Base-by-base conservation (phyloP, 1,140 invertebrate species). In the Amyelois transitella region DNA sequence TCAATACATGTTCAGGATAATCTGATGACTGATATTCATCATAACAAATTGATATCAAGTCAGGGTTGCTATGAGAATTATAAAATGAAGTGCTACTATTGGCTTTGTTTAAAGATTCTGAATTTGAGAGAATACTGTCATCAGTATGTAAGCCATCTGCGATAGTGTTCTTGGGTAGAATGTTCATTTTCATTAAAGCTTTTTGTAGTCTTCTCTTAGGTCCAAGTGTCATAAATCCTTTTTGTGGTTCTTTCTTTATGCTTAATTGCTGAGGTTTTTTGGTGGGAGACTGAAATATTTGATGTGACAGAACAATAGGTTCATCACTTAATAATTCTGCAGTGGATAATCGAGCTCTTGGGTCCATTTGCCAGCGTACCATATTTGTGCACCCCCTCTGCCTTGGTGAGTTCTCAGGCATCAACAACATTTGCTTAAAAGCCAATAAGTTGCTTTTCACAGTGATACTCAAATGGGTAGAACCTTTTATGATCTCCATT, bases 1-100 rank as follows among this genome's bases (percentile, higher is more conserved):
- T 99, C 0, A 99, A 90, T 25, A 99, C 98, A 89, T 99, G 97
- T 80, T 99, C 98, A 5, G 97, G 97, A 88, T 95, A 98, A 86
- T 98, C 96, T 1, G 92, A 90, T 51, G 91, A 91, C 50, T 93
- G 89, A 48, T 91, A 81, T 69, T 95, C 94, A 67, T 95, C 94
- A 88, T 93, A 95, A 77, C 92, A 94, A 38, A 95, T 91, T 60
- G 93, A 93, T 70, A 94, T 94, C 38, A 98, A 90, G 88, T 98
- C 96, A 3, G 96, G 96, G 90, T 98, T 97, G 76, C 95, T 97
- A 72, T 96, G 95, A 43, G 95, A 97, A 75, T 94, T 95, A 78
- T 94, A 95, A 28, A 95, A 90, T 51, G 90, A 85, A 28, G 77
- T 81, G 55, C 80, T 83, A 14, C 74, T 69, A 60, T 82, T 87